Conservation (phyloP, 2,888 invertebrate genomes). For the Apotomis capreana region DNA sequence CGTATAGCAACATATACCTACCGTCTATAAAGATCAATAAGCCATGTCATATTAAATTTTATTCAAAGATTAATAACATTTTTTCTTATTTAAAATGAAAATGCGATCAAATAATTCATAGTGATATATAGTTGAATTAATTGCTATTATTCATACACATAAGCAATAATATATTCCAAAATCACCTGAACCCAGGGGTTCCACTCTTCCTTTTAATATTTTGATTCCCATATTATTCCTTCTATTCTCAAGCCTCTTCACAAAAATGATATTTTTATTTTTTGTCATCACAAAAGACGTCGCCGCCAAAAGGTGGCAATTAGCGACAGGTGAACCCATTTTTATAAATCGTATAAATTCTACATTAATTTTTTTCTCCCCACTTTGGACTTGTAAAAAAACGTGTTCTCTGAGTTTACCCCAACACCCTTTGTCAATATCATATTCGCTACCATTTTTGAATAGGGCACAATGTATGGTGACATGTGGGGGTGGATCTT, state of each 20-base stretch:
- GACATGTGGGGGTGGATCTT: conserved; percentile 70
- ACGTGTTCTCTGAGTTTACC: conserved; percentile 71
- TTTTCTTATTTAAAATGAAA: background rate
- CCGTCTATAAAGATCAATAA: background rate
- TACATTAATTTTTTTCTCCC: conserved; percentile 61
- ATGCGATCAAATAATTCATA: conserved; percentile 21
- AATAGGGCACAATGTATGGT: conserved; percentile 70
- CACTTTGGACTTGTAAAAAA: conserved; percentile 51
- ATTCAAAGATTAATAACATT: background rate
- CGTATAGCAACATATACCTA: background rate
- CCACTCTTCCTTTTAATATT: conserved; percentile 42
- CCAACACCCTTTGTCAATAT: conserved; percentile 79
- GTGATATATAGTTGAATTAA: conserved; percentile 34
- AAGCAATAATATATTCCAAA: conserved; percentile 36
- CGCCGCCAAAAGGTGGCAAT: conserved; percentile 82
- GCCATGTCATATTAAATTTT: background rate
- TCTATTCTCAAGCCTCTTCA: conserved; percentile 40
- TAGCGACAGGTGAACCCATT: conserved; percentile 80
- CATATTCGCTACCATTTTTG: conserved; percentile 76
- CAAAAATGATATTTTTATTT: conserved; percentile 49
- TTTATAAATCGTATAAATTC: conserved; percentile 70
- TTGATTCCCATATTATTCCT: conserved; percentile 39
- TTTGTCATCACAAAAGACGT: conserved; percentile 63
- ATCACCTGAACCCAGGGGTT: conserved; percentile 40
- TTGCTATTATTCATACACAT: conserved; percentile 38